Evolutionary conservation across 2,888 invertebrate species (phyloP), one percentile per base, ranked within the genome.

Genomic region (Priocnemis perturbator): DNA sequence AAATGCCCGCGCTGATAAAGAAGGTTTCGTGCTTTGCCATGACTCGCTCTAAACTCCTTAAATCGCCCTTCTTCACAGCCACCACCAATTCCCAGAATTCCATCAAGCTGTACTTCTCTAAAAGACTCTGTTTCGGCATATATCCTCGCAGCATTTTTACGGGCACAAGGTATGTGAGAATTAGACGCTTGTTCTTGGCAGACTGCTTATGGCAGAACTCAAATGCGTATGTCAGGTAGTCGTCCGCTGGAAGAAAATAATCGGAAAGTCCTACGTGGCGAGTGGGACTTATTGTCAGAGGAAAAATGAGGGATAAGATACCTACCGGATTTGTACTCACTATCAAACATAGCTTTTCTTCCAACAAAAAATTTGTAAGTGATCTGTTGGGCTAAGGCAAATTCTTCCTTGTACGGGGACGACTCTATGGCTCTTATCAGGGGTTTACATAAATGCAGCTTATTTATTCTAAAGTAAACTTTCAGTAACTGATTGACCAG

Each of bases 351-450:
- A 2, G 98, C 97, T 88, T 99, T 98, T 37, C 98, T 92, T 0
- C 99, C 99, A 19, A 98, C 97, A 90, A 97, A 99, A 89, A 98
- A 98, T 86, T 96, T 96, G 89, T 98, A 99, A 0, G 99, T 99
- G 64, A 99, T 96, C 86, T 96, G 95, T 87, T 99, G 98, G 11
- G 97, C 95, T 69, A 98, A 89, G 0, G 96, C 94, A 89, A 98
- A 99, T 70, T 93, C 93, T 65, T 98, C 96, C 89, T 97, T 97
- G 74, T 96, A 94, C 0, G 95, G 94, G 17, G 96, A 95, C 17
- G 97, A 96, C 83, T 99, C 99, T 74, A 99, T 98, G 0, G 99
- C 98, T 78, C 99, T 92, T 78, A 99, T 98, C 48, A 99, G 91
- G 0, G 99, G 99, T 89, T 97, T 98, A 88, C 96, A 96, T 60